These are phyloP conservation scores for Podarcis lilfordi DNA, from an alignment of 2,797 vertebrate species.

Conservation along the genomic window DNA sequence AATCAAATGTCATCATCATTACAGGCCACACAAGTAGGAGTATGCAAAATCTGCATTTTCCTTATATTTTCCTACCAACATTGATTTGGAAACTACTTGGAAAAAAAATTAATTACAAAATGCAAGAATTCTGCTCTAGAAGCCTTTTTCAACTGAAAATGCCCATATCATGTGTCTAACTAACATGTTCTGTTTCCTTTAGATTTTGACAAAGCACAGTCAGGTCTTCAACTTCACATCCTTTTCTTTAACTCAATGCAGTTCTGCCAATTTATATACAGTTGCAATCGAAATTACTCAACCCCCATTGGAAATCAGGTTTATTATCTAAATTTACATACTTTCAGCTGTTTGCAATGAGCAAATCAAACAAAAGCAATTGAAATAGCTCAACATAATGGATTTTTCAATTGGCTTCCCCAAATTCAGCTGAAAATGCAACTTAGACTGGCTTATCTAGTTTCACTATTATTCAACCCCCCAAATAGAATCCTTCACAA, in stretches of 20 bases:
- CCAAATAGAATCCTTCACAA: no score
- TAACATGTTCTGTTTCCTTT: background rate
- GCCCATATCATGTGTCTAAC: background rate
- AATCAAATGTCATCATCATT: background rate
- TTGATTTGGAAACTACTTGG: background rate
- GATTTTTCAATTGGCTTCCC: no score
- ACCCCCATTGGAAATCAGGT: no score
- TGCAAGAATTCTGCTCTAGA: background rate
- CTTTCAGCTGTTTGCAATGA: no score
- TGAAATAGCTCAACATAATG: no score
- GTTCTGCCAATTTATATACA: background rate
- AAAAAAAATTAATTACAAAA: background rate
- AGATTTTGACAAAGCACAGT: background rate
- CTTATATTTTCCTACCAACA: background rate
- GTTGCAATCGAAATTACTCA: no score
- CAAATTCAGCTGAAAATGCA: no score
- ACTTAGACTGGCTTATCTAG: no score
- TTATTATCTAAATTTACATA: no score
- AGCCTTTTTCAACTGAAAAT: no score
- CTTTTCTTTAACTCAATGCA: rapidly evolving
- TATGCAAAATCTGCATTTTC: background rate
- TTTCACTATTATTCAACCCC: no score
- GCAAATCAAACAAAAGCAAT: no score
- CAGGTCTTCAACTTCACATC: background rate
- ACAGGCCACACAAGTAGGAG: background rate